phyloP scores from a whole-genome alignment of 2,888 invertebrate genomes.

The Adineta ricciae region DNA sequence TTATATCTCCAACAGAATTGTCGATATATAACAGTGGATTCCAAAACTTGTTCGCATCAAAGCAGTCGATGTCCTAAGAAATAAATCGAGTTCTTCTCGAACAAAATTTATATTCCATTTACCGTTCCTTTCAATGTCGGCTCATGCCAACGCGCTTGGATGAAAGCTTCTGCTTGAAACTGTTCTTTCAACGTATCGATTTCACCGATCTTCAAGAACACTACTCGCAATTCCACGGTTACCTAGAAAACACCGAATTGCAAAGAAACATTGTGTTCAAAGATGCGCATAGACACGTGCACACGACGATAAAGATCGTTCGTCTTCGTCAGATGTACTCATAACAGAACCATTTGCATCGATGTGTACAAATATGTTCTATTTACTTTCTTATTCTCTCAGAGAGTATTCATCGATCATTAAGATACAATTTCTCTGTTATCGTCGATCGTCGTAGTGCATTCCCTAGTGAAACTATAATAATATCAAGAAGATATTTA shows the following conservation, averaged over 20 bases:
- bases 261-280: no score
- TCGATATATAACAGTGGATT: constrained; percentile 41
- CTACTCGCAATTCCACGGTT: constrained; percentile 39
- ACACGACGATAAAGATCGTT: no score
- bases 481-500: not conserved
- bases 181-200: constrained; percentile 50
- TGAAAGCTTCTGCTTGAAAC: constrained; percentile 48
- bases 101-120: not conserved
- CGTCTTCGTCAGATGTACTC: no score
- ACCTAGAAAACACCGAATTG: not conserved
- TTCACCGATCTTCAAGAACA: constrained; percentile 49
- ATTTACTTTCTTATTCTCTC: not conserved
- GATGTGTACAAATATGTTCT: not conserved
- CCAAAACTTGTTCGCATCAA: constrained; percentile 39
- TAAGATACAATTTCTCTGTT: not conserved
- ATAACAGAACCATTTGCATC: no score
- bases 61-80: constrained; percentile 17
- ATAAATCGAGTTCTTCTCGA: not conserved
- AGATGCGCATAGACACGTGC: no score
- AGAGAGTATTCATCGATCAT: not conserved
- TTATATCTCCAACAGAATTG: constrained; percentile 39
- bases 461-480: not conserved
- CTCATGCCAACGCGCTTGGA: constrained; percentile 49
- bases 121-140: constrained; percentile 15
- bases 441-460: not conserved